A percentile compares a stretch with the other conserved stretches of the same genome.
Conservation (phyloP, 2,113 vertebrate genomes). For the Podarcis raffonei region DNA sequence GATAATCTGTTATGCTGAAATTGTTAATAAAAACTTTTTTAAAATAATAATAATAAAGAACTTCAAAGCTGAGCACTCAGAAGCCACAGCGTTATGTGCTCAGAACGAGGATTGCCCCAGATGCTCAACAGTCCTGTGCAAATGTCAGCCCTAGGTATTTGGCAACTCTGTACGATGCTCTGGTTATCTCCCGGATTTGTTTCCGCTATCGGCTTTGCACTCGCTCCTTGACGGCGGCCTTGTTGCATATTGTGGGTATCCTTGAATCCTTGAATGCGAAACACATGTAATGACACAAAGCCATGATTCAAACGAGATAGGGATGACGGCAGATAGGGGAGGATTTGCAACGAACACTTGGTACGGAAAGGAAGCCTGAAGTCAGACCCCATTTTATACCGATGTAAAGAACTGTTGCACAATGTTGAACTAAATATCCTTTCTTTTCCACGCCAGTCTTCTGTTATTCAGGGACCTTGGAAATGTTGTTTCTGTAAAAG, state of each 20-base stretch:
- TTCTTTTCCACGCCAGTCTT: not conserved
- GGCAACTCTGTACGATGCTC: conserved; percentile 6
- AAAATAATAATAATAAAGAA: not conserved
- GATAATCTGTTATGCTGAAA: no score
- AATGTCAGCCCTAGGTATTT: not conserved
- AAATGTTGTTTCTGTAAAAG: not conserved
- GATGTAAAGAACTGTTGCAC: not conserved
- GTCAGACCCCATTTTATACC: not conserved
- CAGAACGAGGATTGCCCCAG: not conserved
- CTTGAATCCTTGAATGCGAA: not conserved
- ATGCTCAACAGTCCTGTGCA: not conserved
- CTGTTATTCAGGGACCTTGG: not conserved
- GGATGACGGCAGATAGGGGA: not conserved
- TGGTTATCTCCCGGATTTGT: conserved; percentile 17
- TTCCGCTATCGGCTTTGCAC: not conserved
- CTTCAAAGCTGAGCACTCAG: not conserved
- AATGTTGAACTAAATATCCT: no score
- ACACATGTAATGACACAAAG: not conserved
- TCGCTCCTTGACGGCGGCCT: not conserved
- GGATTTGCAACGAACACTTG: not conserved
- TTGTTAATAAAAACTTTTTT: no score
- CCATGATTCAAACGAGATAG: not conserved
- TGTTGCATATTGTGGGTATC: not conserved
- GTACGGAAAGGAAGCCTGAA: not conserved
- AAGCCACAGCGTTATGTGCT: not conserved